These are phyloP conservation scores for Cosmia pyralina DNA, from an alignment of 2,888 invertebrate species.

Conservation along the genomic window DNA sequence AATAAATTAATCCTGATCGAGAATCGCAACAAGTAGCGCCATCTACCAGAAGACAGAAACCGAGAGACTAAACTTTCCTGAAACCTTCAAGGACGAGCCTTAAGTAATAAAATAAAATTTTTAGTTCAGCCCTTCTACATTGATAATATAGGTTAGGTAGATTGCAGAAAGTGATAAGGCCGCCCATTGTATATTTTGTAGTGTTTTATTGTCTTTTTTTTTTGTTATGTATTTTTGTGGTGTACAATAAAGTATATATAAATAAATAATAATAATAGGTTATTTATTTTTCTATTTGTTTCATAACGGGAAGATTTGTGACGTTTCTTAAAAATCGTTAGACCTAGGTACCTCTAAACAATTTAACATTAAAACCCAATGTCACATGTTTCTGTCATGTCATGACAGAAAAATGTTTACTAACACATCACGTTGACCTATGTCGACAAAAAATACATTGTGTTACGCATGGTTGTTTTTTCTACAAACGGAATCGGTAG, in stretches of 20 bases:
- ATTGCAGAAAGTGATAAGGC: too few species aligned
- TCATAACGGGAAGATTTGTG: not conserved
- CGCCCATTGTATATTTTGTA: too few species aligned
- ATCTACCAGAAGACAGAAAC: slow-evolving; percentile 15
- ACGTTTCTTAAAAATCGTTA: not conserved
- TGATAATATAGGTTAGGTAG: not conserved
- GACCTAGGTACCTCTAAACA: not conserved
- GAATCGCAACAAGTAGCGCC: slow-evolving; percentile 18
- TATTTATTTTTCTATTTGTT: not conserved
- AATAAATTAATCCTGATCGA: not conserved
- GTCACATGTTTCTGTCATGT: not conserved
- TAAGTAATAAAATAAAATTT: not conserved
- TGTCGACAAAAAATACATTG: slow-evolving; percentile 51
- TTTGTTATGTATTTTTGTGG: too few species aligned
- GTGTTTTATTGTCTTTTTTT: too few species aligned
- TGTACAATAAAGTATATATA: too few species aligned
- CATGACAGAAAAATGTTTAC: slow-evolving; percentile 10
- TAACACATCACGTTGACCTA: slow-evolving; percentile 34
- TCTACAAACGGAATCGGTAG: slow-evolving; percentile 49
- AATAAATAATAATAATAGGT: too few species aligned
- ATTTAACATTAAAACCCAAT: not conserved
- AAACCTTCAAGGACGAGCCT: not conserved
- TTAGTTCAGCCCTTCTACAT: not conserved
- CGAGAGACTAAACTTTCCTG: slow-evolving; percentile 1
- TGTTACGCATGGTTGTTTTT: slow-evolving; percentile 49